A percentile compares a stretch with the other conserved stretches of the same genome.
These are phyloP conservation scores for Falcunculus frontatus DNA, from an alignment of 2,113 vertebrate genomes.

Conservation along the genomic window DNA sequence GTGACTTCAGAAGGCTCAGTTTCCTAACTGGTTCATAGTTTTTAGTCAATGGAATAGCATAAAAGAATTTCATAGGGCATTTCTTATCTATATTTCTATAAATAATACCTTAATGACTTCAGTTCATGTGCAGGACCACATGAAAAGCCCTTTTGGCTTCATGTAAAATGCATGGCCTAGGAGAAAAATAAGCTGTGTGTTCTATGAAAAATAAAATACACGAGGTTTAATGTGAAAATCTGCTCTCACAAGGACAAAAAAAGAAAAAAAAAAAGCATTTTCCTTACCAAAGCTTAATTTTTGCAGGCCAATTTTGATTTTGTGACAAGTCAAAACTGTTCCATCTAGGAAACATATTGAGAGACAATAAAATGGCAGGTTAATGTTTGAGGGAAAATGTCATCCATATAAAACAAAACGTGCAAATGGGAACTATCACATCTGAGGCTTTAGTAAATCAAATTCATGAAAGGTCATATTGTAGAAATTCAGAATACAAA, in stretches of 20 bases:
- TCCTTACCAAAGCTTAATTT: neutral
- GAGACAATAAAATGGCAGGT: slow-evolving; percentile 54
- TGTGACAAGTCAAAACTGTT: slow-evolving; percentile 13
- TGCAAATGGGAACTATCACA: slow-evolving; percentile 28
- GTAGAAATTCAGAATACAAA: slow-evolving; percentile 30
- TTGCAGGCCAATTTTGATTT: slow-evolving; percentile 2
- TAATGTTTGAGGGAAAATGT: slow-evolving; percentile 60
- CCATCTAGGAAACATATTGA: neutral
- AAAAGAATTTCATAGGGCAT: neutral
- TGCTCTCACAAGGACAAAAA: neutral
- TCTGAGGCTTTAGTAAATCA: slow-evolving; percentile 54
- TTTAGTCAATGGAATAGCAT: neutral
- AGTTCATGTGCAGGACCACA: neutral
- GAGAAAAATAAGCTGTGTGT: neutral
- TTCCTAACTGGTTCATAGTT: neutral
- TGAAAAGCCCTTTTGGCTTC: neutral
- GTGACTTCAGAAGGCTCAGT: neutral
- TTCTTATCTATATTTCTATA: neutral
- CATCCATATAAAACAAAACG: slow-evolving; percentile 43
- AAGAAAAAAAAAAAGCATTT: neutral
- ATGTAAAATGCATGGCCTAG: neutral
- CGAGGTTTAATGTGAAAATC: neutral
- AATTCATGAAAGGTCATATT: slow-evolving; percentile 51
- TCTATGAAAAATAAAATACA: neutral
- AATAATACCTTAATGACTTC: neutral